Percentiles rank a stretch among this genome's conserved stretches.
phyloP scores from a whole-genome alignment of 2,797 vertebrate genomes.

The Amniataba percoides region DNA sequence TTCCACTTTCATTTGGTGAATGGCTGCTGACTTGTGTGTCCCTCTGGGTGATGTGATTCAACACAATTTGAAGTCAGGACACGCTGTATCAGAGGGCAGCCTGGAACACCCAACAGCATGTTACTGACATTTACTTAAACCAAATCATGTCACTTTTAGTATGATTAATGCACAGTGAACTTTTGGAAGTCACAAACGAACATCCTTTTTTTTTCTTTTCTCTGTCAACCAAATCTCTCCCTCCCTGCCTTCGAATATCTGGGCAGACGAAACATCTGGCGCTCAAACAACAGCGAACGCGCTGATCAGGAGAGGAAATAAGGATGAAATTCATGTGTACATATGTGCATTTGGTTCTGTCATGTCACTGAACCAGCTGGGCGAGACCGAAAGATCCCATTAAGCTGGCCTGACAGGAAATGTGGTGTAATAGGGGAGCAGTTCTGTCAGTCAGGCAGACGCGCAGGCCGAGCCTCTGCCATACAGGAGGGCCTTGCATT shows the following conservation, averaged over 20 bases:
- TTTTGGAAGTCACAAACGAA: slow-evolving; percentile 17
- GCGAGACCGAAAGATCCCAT: background rate
- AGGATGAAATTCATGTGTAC: background rate
- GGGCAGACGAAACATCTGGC: slow-evolving; percentile 6
- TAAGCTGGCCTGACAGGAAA: background rate
- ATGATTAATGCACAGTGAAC: slow-evolving; percentile 27
- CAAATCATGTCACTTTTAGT: slow-evolving; percentile 22
- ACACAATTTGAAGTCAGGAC: slow-evolving; percentile 62
- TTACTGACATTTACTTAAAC: slow-evolving; percentile 56
- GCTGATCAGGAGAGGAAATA: background rate
- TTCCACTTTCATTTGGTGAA: slow-evolving; percentile 38
- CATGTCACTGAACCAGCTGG: slow-evolving; percentile 1
- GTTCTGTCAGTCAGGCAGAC: slow-evolving; percentile 15
- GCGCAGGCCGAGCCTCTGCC: background rate
- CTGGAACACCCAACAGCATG: slow-evolving; percentile 60
- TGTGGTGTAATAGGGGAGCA: background rate
- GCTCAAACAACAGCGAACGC: background rate
- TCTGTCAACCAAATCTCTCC: background rate
- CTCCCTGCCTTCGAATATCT: background rate
- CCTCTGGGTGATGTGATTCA: slow-evolving; percentile 69
- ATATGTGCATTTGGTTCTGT: background rate
- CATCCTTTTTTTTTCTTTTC: background rate
- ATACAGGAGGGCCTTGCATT: slow-evolving; percentile 20
- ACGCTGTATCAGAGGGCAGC: slow-evolving; percentile 55
- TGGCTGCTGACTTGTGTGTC: slow-evolving; percentile 52